Evolutionary conservation across 1,140 invertebrate genomes (phyloP).

Genomic region (Formica selysi): DNA sequence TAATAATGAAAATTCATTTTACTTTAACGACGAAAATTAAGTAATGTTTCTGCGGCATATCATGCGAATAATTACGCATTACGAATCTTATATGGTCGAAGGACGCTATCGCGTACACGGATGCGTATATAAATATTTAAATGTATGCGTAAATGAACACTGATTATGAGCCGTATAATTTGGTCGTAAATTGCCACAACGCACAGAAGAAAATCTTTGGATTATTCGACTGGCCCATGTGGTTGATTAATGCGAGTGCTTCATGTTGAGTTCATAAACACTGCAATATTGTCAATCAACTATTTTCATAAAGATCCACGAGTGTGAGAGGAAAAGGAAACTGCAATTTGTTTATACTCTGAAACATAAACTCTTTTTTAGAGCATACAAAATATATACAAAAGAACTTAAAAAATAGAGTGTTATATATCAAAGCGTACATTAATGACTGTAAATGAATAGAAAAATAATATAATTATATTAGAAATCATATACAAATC

Average conservation of each 20-base stretch:
- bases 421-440: not conserved
- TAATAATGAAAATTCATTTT: not conserved
- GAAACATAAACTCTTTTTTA: not conserved
- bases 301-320: slow-evolving; percentile 11
- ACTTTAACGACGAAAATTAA: slow-evolving; percentile 6
- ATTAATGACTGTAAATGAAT: not conserved
- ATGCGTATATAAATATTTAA: slow-evolving; percentile 53
- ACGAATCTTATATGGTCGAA: slow-evolving; percentile 9
- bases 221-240: slow-evolving; percentile 16
- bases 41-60: not conserved
- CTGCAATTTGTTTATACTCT: slow-evolving; percentile 8
- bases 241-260: slow-evolving; percentile 46
- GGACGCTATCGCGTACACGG: not conserved
- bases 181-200: slow-evolving; percentile 31
- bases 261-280: slow-evolving; percentile 45
- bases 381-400: not conserved
- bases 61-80: slow-evolving; percentile 25
- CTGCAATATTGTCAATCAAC: slow-evolving; percentile 57
- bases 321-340: not conserved
- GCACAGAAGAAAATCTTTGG: slow-evolving; percentile 50
- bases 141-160: slow-evolving; percentile 40
- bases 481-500: not conserved
- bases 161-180: slow-evolving; percentile 15
- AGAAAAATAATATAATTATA: not conserved
- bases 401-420: not conserved